These are phyloP conservation scores for Caenorhabditis becei DNA, from an alignment of 2,888 invertebrate species.

Conservation along the genomic window DNA sequence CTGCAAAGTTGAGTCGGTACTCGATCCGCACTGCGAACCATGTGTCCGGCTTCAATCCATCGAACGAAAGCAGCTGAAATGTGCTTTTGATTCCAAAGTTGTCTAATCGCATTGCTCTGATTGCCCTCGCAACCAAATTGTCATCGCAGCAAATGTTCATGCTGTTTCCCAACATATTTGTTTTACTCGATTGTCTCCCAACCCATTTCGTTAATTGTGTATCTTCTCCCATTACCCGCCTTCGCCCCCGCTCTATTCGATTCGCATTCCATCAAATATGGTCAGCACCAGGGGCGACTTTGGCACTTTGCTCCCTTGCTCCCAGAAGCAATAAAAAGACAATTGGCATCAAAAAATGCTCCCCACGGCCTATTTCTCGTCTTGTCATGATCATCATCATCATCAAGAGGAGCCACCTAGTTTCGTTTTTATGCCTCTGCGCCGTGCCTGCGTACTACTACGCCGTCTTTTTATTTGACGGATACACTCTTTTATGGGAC, in stretches of 20 bases:
- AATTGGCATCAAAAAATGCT: conserved; percentile 29
- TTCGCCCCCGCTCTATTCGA: background rate
- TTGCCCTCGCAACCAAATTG: conserved; percentile 33
- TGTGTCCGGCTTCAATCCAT: conserved; percentile 76
- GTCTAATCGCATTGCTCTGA: conserved; percentile 16
- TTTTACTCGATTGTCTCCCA: conserved; percentile 52
- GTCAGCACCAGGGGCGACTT: background rate
- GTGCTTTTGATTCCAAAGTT: background rate
- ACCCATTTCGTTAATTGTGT: conserved; percentile 58
- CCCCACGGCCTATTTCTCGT: conserved; percentile 32
- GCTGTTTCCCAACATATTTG: conserved; percentile 52
- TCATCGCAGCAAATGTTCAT: conserved; percentile 41
- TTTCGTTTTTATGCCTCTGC: conserved; percentile 51
- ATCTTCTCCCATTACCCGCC: conserved; percentile 56
- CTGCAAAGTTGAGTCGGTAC: conserved; percentile 75
- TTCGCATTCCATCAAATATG: background rate
- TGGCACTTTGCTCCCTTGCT: background rate
- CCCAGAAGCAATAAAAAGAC: conserved; percentile 43
- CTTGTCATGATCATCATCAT: conserved; percentile 50
- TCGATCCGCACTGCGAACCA: conserved; percentile 81
- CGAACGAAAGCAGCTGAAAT: conserved; percentile 80
- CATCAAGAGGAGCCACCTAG: conserved; percentile 47
- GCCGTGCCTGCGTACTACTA: conserved; percentile 22
- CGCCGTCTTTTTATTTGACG: conserved; percentile 39
- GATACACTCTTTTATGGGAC: conserved; percentile 51